Percentiles rank a stretch among this genome's conserved stretches.
Evolutionary conservation across 1,140 invertebrate genomes (phyloP).

Genomic region (Rhyzopertha dominica): DNA sequence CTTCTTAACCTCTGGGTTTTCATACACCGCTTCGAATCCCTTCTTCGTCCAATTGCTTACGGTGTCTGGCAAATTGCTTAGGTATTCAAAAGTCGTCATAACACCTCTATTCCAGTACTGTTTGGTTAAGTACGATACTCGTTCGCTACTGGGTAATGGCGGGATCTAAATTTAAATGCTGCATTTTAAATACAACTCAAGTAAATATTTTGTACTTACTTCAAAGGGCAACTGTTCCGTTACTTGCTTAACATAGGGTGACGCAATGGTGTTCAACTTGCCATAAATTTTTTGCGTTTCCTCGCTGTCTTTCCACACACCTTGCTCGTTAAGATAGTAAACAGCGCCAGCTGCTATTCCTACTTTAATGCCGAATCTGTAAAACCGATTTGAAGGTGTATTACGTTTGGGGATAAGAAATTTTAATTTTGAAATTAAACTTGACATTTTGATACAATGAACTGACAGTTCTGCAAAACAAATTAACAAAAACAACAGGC

Average conservation of each 20-base stretch:
- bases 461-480: too few species aligned
- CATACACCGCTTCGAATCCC: conserved; percentile 24
- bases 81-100: conserved; percentile 49
- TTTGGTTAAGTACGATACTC: conserved; percentile 49
- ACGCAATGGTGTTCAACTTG: conserved; percentile 46
- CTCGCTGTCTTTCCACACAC: conserved; percentile 53
- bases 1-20: conserved; percentile 32
- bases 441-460: too few species aligned
- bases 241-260: conserved; percentile 51
- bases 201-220: conserved; percentile 40
- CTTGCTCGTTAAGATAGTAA: conserved; percentile 52
- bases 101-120: conserved; percentile 55
- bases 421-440: too few species aligned
- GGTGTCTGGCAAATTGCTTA: conserved; percentile 48
- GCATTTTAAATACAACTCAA: too few species aligned
- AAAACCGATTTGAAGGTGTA: too few species aligned
- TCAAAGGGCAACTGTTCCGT: conserved; percentile 52
- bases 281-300: conserved; percentile 49
- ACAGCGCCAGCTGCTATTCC: conserved; percentile 48
- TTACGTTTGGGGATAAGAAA: too few species aligned
- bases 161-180: conserved; percentile 47
- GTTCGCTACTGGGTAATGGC: conserved; percentile 49
- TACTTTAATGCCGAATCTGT: conserved; percentile 51
- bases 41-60: conserved; percentile 42
- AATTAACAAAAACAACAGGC: too few species aligned